Evolutionary conservation across 2,113 vertebrate species (phyloP).

Genomic region (Mastomys coucha): DNA sequence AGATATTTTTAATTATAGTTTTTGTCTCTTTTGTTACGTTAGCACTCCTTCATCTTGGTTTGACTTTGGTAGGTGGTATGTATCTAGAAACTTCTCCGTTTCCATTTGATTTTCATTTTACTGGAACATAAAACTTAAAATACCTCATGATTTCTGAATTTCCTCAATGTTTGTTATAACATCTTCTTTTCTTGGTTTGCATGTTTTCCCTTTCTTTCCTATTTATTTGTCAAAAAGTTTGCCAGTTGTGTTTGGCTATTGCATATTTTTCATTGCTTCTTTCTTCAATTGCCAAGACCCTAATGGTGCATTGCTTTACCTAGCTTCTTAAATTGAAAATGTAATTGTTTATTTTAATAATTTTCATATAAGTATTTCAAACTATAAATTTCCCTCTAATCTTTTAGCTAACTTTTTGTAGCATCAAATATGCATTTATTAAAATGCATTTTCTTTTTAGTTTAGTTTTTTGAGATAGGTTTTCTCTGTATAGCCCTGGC

Average conservation of each 20-base stretch:
- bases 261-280: not conserved
- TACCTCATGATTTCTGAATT: not conserved
- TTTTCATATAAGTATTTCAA: not conserved
- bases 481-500: no score
- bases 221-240: not conserved
- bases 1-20: not conserved
- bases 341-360: slow-evolving; percentile 13
- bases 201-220: not conserved
- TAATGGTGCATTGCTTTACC: not conserved
- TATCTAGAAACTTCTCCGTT: not conserved
- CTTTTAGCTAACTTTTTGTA: slow-evolving; percentile 11
- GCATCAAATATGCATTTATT: not conserved
- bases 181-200: not conserved
- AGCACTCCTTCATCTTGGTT: not conserved
- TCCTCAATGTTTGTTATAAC: not conserved
- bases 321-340: not conserved
- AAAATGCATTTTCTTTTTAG: not conserved
- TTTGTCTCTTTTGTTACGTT: no score
- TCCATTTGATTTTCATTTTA: not conserved
- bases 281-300: not conserved
- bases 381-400: not conserved
- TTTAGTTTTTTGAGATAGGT: no score
- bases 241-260: not conserved
- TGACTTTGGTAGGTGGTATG: not conserved
- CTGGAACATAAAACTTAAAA: not conserved